Conservation (phyloP, 2,113 vertebrate species). For the Leucoraja erinaceus region DNA sequence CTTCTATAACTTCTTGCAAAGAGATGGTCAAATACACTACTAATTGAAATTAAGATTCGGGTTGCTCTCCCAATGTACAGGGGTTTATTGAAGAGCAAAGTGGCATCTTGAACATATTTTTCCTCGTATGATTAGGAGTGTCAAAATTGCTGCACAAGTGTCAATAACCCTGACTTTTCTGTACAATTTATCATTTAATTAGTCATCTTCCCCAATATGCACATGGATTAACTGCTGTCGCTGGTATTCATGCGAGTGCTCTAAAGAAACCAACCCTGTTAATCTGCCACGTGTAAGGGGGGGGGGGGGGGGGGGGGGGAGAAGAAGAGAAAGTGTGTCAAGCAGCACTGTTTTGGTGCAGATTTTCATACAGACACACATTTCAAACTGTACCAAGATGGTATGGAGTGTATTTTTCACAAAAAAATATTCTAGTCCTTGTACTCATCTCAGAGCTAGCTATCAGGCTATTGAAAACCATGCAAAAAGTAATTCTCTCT, state of each 20-base stretch:
- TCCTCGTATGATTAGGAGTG: neutral
- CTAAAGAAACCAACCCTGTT: neutral
- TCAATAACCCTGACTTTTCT: neutral
- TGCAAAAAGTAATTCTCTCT: neutral
- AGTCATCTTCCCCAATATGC: neutral
- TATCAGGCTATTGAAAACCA: neutral
- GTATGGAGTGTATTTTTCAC: neutral
- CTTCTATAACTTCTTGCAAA: neutral
- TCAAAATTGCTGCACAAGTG: neutral
- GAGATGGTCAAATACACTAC: neutral
- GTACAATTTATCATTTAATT: neutral
- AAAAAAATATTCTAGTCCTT: neutral
- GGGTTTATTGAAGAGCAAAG: neutral
- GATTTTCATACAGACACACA: neutral
- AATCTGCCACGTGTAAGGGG: neutral
- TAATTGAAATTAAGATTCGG: neutral
- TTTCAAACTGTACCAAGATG: neutral
- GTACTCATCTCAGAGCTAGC: neutral
- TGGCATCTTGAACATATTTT: neutral
- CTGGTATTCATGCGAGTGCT: neutral
- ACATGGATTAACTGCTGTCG: neutral
- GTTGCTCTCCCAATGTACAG: neutral
- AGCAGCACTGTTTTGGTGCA: no score
- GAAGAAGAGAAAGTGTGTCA: neutral
- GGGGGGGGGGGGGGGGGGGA: no score